phyloP scores from a whole-genome alignment of 2,888 invertebrate species.

The Branchipolynoe longqiensis region DNA sequence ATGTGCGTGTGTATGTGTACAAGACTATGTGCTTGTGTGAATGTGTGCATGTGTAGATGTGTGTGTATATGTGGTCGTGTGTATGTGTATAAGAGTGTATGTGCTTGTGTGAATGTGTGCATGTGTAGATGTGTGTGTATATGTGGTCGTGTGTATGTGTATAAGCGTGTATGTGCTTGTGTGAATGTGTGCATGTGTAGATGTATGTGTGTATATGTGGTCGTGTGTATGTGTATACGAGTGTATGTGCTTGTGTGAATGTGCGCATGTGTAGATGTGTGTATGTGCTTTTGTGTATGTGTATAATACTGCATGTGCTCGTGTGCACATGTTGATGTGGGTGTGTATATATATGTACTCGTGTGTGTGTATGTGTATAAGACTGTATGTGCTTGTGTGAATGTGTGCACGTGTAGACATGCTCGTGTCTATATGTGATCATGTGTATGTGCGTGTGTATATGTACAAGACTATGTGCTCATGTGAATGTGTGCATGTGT shows the following conservation, averaged over 20 bases:
- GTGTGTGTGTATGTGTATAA: background rate
- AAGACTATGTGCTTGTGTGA: too few species aligned
- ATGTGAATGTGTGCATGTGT: constrained; percentile 21
- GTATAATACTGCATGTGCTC: background rate
- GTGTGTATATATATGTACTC: background rate
- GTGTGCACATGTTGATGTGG: background rate
- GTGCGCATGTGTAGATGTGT: background rate
- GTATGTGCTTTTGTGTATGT: background rate
- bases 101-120: too few species aligned
- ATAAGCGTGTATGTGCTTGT: too few species aligned
- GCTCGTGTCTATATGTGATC: background rate
- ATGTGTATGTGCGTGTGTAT: background rate
- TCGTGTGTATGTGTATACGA: constrained; percentile 2
- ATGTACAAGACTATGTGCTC: background rate
- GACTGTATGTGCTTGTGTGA: background rate
- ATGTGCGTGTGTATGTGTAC: too few species aligned
- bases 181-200: background rate
- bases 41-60: too few species aligned
- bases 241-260: background rate
- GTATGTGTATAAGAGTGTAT: too few species aligned
- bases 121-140: too few species aligned
- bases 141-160: too few species aligned
- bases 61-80: too few species aligned
- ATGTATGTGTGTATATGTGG: constrained; percentile 6
- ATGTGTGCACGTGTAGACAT: background rate